Conservation (phyloP, 2,797 vertebrate genomes). For the Knipowitschia caucasica region DNA sequence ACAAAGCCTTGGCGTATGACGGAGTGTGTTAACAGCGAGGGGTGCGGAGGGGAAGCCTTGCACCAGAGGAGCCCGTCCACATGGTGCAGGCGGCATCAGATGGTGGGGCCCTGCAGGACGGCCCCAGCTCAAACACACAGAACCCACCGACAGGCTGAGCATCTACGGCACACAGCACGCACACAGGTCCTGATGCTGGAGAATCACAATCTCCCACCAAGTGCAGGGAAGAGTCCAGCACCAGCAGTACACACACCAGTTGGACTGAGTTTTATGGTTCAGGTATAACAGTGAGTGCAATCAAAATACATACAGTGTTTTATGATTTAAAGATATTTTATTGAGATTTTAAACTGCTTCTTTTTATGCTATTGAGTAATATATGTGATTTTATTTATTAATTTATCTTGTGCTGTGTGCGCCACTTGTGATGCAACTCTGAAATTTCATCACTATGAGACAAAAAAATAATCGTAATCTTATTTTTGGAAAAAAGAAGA, state of each 20-base stretch:
- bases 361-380: too few species aligned
- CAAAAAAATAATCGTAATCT: too few species aligned
- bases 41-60: constrained; percentile 63
- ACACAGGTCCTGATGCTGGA: constrained; percentile 40
- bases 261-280: too few species aligned
- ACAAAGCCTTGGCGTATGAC: constrained; percentile 69
- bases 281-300: too few species aligned
- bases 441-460: too few species aligned
- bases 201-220: constrained; percentile 35
- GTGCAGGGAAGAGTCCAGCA: constrained; percentile 7
- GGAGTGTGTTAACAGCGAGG: constrained; percentile 64
- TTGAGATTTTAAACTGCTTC: too few species aligned
- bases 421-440: too few species aligned
- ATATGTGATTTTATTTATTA: too few species aligned
- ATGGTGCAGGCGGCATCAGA: constrained; percentile 70
- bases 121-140: constrained; percentile 59
- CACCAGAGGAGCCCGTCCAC: constrained; percentile 65
- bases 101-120: constrained; percentile 68
- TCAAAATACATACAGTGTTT: too few species aligned
- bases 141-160: constrained; percentile 44
- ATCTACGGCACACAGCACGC: constrained; percentile 35
- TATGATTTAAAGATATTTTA: too few species aligned
- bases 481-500: too few species aligned
- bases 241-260: not conserved
- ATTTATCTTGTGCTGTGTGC: too few species aligned